These are phyloP conservation scores for Orthonevra nobilis DNA, from an alignment of 2,888 invertebrate genomes.

Conservation along the genomic window DNA sequence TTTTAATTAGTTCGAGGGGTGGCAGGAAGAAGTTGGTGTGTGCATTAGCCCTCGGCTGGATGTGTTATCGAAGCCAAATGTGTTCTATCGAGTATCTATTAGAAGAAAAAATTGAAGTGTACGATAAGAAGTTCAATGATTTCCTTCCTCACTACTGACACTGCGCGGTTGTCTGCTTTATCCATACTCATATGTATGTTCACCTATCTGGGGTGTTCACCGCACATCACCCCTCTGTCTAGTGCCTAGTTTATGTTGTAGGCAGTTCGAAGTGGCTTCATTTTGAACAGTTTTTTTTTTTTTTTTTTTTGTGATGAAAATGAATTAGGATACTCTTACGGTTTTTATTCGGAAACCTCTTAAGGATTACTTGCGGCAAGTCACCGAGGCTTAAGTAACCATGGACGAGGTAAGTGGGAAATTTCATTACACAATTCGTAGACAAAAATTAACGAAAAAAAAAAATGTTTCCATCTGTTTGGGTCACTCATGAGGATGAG, in stretches of 20 bases:
- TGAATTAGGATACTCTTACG: no score
- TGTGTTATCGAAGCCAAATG: slow-evolving; percentile 35
- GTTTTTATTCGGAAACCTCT: no score
- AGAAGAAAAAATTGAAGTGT: slow-evolving; percentile 47
- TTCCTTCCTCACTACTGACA: slow-evolving; percentile 4
- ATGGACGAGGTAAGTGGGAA: slow-evolving; percentile 64
- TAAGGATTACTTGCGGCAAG: slow-evolving; percentile 32
- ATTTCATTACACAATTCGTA: slow-evolving; percentile 40
- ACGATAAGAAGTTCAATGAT: slow-evolving; percentile 64
- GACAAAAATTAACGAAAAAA: no score
- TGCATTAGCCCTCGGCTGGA: no score
- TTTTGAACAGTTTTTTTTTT: slow-evolving; percentile 31
- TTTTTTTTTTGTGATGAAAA: slow-evolving; percentile 19
- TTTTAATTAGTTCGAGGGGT: no score
- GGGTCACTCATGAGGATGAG: no score
- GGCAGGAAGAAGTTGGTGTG: no score
- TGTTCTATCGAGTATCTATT: slow-evolving; percentile 56
- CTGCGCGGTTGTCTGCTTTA: not conserved
- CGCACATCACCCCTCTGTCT: slow-evolving; percentile 2
- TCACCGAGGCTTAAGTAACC: slow-evolving; percentile 55
- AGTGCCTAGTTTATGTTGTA: not conserved
- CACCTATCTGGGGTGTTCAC: slow-evolving; percentile 3
- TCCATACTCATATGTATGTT: slow-evolving; percentile 6
- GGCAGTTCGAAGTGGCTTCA: slow-evolving; percentile 17
- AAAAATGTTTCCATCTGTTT: no score